Base-by-base conservation (phyloP, 2,888 invertebrate species). In the Pantelozetes paolii region DNA sequence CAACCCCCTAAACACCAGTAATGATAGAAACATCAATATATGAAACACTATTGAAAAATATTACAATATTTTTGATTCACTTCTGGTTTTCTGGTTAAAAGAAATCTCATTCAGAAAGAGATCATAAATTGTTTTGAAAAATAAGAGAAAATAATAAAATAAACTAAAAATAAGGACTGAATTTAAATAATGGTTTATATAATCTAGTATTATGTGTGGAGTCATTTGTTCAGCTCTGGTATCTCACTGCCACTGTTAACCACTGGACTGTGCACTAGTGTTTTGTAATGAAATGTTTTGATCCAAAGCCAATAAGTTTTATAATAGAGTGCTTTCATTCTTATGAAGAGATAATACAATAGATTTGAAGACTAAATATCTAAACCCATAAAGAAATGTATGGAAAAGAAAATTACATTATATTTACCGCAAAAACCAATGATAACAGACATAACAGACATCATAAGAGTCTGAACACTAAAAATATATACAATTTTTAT, bases 241-340 rank as follows among this genome's bases (percentile, higher is more conserved):
- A n/a, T n/a, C n/a, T n/a, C n/a, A 36, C 36, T 8, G 9, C 5
- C 36, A 36, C 36, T 36, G 36, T 36, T 36, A 36, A 36, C 9
- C 5, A 36, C 36, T 36, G 36, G 36, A 8, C 36, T 36, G 5
- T 9, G 36, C 36, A 8, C 9, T 36, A 36, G 9, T 5, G 5
- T 36, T 36, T 20, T 23, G 20, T 23, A 54, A 54, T 54, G 54
- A 36, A 36, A 36, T 36, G 36, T 36, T 54, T 54, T 20, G 54
- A 48, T 48, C 48, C 54, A 54, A 54, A 54, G 54, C 54, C 54
- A 54, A 54, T 54, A 54, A 54, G 54, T 54, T 54, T 50, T 26
- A 54, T 20, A 23, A 23, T 23, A 26, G 13, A 26, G 26, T 23
- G 8, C 20, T 50, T 20, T 20, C 23, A 20, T 20, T 54, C 54